Percentiles rank a stretch among this genome's conserved stretches.
Evolutionary conservation across 1,140 invertebrate genomes (phyloP).

Genomic region (Drosophila littoralis): DNA sequence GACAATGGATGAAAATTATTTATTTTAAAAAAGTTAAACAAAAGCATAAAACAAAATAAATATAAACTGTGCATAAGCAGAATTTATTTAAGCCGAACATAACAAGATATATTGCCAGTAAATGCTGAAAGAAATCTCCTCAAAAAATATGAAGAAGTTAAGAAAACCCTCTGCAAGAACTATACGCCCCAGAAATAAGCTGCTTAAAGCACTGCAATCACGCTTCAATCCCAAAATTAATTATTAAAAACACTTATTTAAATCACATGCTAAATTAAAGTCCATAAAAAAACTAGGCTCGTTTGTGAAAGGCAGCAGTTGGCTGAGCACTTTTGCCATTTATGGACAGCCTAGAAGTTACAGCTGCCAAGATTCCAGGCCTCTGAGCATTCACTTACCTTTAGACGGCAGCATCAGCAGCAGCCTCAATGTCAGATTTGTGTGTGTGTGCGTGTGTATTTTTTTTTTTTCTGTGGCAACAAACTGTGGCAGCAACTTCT

Average conservation of each 20-base stretch:
- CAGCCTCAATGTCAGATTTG: slow-evolving; percentile 57
- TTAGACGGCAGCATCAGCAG: slow-evolving; percentile 70
- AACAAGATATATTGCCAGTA: neutral
- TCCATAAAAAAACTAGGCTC: neutral
- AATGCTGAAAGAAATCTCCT: slow-evolving; percentile 4
- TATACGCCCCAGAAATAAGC: neutral
- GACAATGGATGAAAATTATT: neutral
- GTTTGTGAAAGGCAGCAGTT: slow-evolving; percentile 25
- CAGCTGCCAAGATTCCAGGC: slow-evolving; percentile 39
- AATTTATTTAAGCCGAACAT: neutral
- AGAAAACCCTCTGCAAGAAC: neutral
- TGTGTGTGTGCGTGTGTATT: neutral
- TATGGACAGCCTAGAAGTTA: slow-evolving; percentile 36
- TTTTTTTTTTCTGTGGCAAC: slow-evolving; percentile 21
- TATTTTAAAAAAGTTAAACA: neutral
- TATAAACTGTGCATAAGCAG: no score
- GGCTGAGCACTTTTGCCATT: slow-evolving; percentile 51
- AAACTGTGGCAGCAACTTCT: slow-evolving; percentile 68
- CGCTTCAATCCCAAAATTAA: neutral
- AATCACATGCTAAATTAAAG: neutral
- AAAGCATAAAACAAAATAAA: neutral
- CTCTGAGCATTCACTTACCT: slow-evolving; percentile 66
- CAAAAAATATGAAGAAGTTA: neutral
- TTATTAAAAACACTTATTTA: neutral
- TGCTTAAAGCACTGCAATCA: neutral